These are phyloP conservation scores for Enhydra lutris DNA, from an alignment of 2,113 vertebrate species.

Conservation along the genomic window DNA sequence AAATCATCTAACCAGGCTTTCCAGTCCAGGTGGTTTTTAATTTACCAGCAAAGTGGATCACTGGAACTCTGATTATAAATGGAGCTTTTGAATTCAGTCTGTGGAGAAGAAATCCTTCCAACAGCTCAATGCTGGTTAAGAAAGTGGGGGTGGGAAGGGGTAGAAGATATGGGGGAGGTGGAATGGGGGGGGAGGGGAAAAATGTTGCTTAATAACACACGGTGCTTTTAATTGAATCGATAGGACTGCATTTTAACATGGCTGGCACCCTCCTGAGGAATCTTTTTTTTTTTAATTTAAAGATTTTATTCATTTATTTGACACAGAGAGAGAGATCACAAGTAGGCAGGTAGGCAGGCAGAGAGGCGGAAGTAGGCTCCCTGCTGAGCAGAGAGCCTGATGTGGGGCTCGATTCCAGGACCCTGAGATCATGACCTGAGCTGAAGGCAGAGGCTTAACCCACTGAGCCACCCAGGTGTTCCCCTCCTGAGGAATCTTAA, in stretches of 20 bases:
- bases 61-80: conserved; percentile 69
- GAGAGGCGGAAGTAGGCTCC: too few species aligned
- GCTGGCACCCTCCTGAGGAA: neutral
- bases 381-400: too few species aligned
- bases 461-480: too few species aligned
- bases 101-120: conserved; percentile 57
- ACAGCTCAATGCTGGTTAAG: neutral
- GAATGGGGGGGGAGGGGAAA: neutral
- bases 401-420: too few species aligned
- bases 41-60: conserved; percentile 76
- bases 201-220: neutral
- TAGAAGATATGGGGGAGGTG: neutral
- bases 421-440: too few species aligned
- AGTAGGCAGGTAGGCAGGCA: too few species aligned
- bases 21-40: conserved; percentile 78
- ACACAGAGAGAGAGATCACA: too few species aligned
- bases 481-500: neutral
- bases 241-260: neutral
- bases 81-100: conserved; percentile 67
- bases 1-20: conserved; percentile 69
- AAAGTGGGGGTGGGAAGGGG: rapidly evolving
- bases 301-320: too few species aligned
- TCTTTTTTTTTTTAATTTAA: too few species aligned
- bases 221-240: neutral
- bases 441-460: too few species aligned